Evolutionary conservation across 1,140 invertebrate species (phyloP).

Genomic region (Plectus sambesii): DNA sequence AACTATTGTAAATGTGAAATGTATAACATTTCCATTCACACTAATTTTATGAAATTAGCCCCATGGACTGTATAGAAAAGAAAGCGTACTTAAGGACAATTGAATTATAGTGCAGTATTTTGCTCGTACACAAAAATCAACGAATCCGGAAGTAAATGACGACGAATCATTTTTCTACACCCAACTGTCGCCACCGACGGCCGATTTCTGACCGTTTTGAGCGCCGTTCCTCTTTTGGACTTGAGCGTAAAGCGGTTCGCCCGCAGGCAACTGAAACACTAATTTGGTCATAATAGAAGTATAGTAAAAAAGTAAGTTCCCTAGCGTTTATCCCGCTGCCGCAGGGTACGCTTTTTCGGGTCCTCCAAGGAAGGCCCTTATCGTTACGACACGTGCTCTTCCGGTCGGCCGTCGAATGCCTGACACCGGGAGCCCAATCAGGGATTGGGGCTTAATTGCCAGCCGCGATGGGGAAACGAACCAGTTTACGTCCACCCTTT

Average conservation of each 20-base stretch:
- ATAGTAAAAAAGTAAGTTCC: conserved; percentile 2
- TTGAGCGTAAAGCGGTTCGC: conserved; percentile 33
- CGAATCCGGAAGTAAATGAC: too few relatives aligned
- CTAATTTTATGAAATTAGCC: too few relatives aligned
- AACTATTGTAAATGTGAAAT: too few relatives aligned
- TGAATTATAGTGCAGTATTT: too few relatives aligned
- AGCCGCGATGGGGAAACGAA: too few relatives aligned
- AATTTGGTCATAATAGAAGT: too few relatives aligned
- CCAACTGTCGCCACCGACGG: conserved; percentile 34
- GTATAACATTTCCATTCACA: too few relatives aligned
- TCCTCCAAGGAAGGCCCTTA: neutral
- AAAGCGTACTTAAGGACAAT: too few relatives aligned
- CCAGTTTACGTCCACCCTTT: too few relatives aligned
- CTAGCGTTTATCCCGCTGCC: neutral
- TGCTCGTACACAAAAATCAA: too few relatives aligned
- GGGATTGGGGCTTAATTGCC: neutral
- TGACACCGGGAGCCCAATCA: conserved; percentile 4
- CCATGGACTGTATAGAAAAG: too few relatives aligned
- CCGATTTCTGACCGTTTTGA: conserved; percentile 14
- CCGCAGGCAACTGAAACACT: conserved; percentile 14
- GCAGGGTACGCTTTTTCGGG: neutral
- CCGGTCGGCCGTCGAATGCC: conserved; percentile 6
- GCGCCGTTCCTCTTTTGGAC: conserved; percentile 24
- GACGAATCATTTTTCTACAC: too few relatives aligned
- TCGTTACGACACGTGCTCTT: neutral